Percentiles rank a stretch among this genome's conserved stretches.
Evolutionary conservation across 2,888 invertebrate genomes (phyloP).

Genomic region (Folsomia manolachei): DNA sequence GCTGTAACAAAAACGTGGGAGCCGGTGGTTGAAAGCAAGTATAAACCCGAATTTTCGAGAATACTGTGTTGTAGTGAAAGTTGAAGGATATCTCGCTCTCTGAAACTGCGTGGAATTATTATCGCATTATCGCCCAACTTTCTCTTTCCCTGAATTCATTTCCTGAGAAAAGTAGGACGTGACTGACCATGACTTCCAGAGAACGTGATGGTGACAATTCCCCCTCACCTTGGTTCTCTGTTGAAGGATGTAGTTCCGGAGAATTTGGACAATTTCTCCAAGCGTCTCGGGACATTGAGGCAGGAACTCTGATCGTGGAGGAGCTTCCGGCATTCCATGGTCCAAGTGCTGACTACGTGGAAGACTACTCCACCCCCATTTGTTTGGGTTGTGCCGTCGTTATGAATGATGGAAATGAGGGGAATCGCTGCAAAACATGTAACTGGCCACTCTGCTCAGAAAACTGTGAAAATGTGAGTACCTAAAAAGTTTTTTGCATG

Average conservation of each 20-base stretch:
- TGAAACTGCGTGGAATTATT: too few species aligned
- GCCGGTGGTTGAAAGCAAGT: too few species aligned
- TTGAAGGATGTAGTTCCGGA: constrained; percentile 25
- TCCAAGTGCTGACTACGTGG: constrained; percentile 64
- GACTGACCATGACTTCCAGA: too few species aligned
- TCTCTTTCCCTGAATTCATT: too few species aligned
- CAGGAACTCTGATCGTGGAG: constrained; percentile 26
- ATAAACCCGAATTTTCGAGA: too few species aligned
- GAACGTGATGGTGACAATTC: too few species aligned
- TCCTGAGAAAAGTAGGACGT: too few species aligned
- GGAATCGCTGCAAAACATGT: constrained; percentile 62
- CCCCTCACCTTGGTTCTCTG: neutral
- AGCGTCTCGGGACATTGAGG: constrained; percentile 27
- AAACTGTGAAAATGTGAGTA: constrained; percentile 58
- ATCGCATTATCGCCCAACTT: too few species aligned
- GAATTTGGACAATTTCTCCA: constrained; percentile 28
- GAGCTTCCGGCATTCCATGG: constrained; percentile 32
- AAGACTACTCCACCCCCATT: constrained; percentile 60
- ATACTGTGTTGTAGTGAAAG: too few species aligned
- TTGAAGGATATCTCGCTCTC: too few species aligned
- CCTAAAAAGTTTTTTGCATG: too few species aligned
- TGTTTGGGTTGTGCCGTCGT: constrained; percentile 36
- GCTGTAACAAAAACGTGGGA: too few species aligned
- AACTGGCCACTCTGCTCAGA: constrained; percentile 78
- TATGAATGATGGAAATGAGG: constrained; percentile 37